A percentile compares a stretch with the other conserved stretches of the same genome.
These are phyloP conservation scores for Phylloscopus whistleri DNA, from an alignment of 2,113 vertebrate genomes.

Conservation along the genomic window DNA sequence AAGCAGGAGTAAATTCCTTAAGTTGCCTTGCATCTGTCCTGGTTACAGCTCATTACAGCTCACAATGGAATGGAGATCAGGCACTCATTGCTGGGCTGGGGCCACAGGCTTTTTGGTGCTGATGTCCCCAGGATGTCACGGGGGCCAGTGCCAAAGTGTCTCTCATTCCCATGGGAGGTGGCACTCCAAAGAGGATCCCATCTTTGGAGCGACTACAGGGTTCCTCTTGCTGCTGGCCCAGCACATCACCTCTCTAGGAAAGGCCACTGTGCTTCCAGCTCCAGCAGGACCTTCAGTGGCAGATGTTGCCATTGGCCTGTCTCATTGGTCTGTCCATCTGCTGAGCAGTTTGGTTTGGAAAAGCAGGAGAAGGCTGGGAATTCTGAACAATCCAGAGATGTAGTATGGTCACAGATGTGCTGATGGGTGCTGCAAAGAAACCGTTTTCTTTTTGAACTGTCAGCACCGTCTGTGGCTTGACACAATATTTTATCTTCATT, in stretches of 20 bases:
- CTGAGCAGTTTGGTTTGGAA: neutral
- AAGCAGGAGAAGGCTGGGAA: neutral
- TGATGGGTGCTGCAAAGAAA: conserved; percentile 39
- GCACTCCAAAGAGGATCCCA: neutral
- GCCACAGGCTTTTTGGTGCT: fast-evolving
- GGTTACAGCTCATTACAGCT: neutral
- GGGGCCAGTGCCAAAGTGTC: neutral
- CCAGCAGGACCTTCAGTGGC: neutral
- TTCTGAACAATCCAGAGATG: neutral
- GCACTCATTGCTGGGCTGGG: neutral
- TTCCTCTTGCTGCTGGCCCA: neutral
- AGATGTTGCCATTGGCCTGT: neutral
- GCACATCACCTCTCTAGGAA: neutral
- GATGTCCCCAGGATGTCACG: fast-evolving
- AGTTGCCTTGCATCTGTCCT: neutral
- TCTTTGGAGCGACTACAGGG: neutral
- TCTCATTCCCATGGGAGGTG: neutral
- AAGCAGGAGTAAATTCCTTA: neutral
- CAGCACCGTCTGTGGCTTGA: conserved; percentile 62
- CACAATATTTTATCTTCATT: conserved; percentile 49
- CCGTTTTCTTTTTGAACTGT: conserved; percentile 65
- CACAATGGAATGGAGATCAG: neutral
- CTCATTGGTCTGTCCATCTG: neutral
- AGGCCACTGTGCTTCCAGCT: neutral
- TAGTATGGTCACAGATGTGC: conserved; percentile 15